Percentiles rank a stretch among this genome's conserved stretches.
Conservation (phyloP, 2,888 invertebrate genomes). For the Acanthosepion lycidas region DNA sequence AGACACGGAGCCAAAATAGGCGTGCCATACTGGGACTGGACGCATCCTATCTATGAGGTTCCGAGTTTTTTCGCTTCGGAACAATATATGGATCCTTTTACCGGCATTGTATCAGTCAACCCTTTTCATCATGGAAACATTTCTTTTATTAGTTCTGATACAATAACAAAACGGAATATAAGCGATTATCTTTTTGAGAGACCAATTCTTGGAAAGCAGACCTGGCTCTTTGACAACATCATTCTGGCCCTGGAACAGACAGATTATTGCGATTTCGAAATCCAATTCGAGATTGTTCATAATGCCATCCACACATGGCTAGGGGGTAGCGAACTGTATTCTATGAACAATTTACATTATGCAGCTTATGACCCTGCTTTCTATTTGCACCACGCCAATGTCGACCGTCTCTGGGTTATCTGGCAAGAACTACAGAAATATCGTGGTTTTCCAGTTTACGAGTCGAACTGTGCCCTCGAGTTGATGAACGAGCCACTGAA, state of each 20-base stretch:
- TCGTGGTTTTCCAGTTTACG: conserved; percentile 52
- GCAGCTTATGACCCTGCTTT: conserved; percentile 56
- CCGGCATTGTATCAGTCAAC: conserved; percentile 49
- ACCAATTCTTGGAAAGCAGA: conserved; percentile 49
- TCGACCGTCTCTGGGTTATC: conserved; percentile 52
- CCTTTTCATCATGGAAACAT: conserved; percentile 55
- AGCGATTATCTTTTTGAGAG: conserved; percentile 48
- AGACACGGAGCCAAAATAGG: conserved; percentile 56
- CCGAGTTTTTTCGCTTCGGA: conserved; percentile 51
- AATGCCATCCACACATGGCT: conserved; percentile 53
- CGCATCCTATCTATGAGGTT: conserved; percentile 49
- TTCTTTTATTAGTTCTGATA: conserved; percentile 51
- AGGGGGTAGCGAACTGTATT: conserved; percentile 49
- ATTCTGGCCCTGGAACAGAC: conserved; percentile 52
- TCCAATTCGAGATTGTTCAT: conserved; percentile 53
- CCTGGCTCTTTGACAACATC: conserved; percentile 55
- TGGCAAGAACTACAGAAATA: conserved; percentile 52
- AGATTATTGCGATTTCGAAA: conserved; percentile 54
- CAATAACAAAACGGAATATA: conserved; percentile 52
- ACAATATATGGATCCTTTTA: conserved; percentile 51
- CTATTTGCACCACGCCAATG: conserved; percentile 54
- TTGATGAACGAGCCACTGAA: conserved; percentile 53
- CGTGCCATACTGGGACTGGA: conserved; percentile 58
- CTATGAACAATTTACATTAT: conserved; percentile 50
- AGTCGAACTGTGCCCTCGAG: conserved; percentile 56